Evolutionary conservation across 2,113 vertebrate species (phyloP), one percentile per base, ranked within the genome.

Genomic region (Aptenodytes patagonicus): DNA sequence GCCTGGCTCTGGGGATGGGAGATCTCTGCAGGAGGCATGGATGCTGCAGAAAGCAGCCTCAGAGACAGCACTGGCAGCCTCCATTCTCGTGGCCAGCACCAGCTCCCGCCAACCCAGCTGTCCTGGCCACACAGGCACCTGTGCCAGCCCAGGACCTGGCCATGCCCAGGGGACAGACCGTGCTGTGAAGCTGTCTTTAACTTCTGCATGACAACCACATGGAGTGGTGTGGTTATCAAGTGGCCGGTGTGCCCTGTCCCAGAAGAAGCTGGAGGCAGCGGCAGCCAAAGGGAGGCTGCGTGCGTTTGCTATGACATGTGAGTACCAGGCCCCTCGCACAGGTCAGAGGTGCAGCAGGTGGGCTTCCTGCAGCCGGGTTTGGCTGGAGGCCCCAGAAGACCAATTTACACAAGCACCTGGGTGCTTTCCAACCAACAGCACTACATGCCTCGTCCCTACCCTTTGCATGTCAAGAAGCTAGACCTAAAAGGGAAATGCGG

Each of bases 251-350:
- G 31, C 61, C 62, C 78, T 62, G 5, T 13, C 8, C 21, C 38
- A 44, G 52, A 32, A 66, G 32, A 62, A 61, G 42, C 51, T 71
- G 73, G n/a, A 82, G 52, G 21, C n/a, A n/a, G 17, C 11, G 12
- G 60, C 81, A 65, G 36, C 46, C 0, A 6, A 34, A 75, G 28
- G 28, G 28, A 72, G 60, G 61, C 70, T 87, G 28, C 0, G 5
- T 24, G 9, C 8, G 7, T 75, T 75, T 84, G 58, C 51, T 57
- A 1, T 8, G 20, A 66, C 32, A 47, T 0, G 0, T 1, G 42
- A 55, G 47, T 26, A 61, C 15, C 32, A 57, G n/a, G 38, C 8
- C 46, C 47, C 47, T 87, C 11, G 9, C 26, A 38, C 17, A 19
- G 16, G 54, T 12, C 62, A 49, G 44, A 47, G 40, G 42, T 13